A percentile compares a stretch with the other conserved stretches of the same genome.
phyloP scores from a whole-genome alignment of 2,113 vertebrate species.

The Vulpes vulpes region DNA sequence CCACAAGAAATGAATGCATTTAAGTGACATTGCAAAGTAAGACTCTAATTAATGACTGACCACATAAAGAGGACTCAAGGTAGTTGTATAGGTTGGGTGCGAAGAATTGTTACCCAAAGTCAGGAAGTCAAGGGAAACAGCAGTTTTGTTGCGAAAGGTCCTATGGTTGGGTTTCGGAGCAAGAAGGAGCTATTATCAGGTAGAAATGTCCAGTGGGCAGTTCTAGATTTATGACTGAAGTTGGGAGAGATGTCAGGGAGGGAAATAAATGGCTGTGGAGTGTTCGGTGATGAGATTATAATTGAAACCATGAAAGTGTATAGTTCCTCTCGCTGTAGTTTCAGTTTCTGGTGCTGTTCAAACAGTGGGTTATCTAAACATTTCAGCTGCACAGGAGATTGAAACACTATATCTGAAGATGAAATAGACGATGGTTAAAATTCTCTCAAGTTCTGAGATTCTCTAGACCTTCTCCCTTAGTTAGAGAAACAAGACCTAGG shows the following conservation, averaged over 20 bases:
- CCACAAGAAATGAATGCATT: background rate
- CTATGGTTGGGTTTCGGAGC: slow-evolving; percentile 35
- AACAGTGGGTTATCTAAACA: background rate
- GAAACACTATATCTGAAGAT: background rate
- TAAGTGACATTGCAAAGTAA: background rate
- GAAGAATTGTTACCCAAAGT: background rate
- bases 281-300: slow-evolving; percentile 47
- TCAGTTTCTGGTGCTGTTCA: slow-evolving; percentile 22
- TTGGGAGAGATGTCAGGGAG: slow-evolving; percentile 39
- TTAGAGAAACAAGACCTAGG: background rate
- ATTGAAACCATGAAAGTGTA: slow-evolving; percentile 56
- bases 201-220: background rate
- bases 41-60: background rate
- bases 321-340: background rate
- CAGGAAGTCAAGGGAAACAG: background rate
- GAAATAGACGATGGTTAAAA: background rate
- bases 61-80: background rate
- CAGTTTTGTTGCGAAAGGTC: background rate
- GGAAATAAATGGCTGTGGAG: slow-evolving; percentile 42
- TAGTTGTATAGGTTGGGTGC: background rate
- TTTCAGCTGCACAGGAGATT: background rate
- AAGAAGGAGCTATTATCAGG: background rate
- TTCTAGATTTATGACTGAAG: slow-evolving; percentile 58
- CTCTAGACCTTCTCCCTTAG: slow-evolving; percentile 18
- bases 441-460: background rate